Evolutionary conservation across 2,113 vertebrate genomes (phyloP).

Genomic region (Caranx melampygus): DNA sequence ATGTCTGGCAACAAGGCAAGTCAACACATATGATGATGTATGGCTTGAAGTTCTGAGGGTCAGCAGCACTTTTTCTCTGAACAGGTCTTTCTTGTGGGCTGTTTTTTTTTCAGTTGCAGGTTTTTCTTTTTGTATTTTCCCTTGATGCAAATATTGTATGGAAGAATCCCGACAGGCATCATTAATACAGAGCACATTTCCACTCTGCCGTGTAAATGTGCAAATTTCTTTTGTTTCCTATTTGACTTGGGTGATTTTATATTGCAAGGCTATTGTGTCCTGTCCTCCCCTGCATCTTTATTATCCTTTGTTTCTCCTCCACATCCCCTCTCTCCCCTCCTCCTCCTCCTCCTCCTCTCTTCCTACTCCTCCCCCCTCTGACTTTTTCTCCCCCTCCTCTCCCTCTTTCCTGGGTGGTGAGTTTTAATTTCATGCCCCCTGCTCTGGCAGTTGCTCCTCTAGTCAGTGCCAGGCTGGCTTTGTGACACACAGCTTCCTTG

Average conservation of each 20-base stretch:
- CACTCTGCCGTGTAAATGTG: conserved; percentile 14
- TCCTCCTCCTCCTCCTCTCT: conserved; percentile 3
- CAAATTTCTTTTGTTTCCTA: conserved; percentile 58
- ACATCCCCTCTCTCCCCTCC: conserved; percentile 3
- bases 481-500: conserved; percentile 68
- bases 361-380: conserved; percentile 29
- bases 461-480: conserved; percentile 73
- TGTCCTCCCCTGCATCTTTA: conserved; percentile 72
- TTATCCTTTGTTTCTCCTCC: conserved; percentile 78
- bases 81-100: conserved; percentile 52
- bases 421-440: conserved; percentile 85
- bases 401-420: conserved; percentile 58
- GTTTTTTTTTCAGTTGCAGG: conserved; percentile 24
- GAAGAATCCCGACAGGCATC: conserved; percentile 36
- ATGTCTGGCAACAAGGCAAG: conserved; percentile 68
- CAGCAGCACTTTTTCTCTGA: conserved; percentile 53
- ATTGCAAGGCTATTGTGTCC: conserved; percentile 46
- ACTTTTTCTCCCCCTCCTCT: conserved; percentile 47
- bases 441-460: conserved; percentile 78
- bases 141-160: conserved; percentile 1
- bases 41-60: conserved; percentile 62
- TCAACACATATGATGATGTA: conserved; percentile 70
- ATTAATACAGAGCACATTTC: conserved; percentile 61
- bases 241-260: conserved; percentile 59
- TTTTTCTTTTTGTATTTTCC: conserved; percentile 40